Percentiles rank a stretch among this genome's conserved stretches.
These are phyloP conservation scores for Leptoteleia sp. DNA, from an alignment of 1,140 invertebrate species.

Conservation along the genomic window DNA sequence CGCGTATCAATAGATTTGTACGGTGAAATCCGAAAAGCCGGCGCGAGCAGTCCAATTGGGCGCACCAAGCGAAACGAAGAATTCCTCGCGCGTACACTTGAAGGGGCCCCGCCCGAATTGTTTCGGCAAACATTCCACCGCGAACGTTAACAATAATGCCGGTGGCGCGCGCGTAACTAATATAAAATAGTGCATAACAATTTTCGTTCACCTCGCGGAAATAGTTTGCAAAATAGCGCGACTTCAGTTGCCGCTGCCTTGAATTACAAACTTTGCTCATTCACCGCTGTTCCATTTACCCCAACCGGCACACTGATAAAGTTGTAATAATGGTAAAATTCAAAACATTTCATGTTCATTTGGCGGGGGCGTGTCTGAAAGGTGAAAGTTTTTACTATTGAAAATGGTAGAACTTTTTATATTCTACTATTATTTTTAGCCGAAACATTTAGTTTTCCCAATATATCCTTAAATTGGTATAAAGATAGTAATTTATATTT, in stretches of 20 bases:
- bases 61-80: slow-evolving; percentile 10
- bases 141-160: slow-evolving; percentile 8
- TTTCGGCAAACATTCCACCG: slow-evolving; percentile 15
- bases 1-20: slow-evolving; percentile 3
- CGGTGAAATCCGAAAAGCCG: not conserved
- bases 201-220: slow-evolving; percentile 2
- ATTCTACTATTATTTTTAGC: too few species aligned
- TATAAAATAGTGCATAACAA: slow-evolving; percentile 16
- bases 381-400: too few species aligned
- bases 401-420: too few species aligned
- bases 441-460: too few species aligned
- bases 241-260: not conserved
- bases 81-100: slow-evolving; percentile 18
- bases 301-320: too few species aligned
- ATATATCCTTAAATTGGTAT: too few species aligned
- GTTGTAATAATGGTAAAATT: too few species aligned
- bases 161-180: not conserved
- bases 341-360: too few species aligned
- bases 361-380: too few species aligned
- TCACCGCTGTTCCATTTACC: too few species aligned
- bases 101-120: slow-evolving; percentile 16
- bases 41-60: not conserved
- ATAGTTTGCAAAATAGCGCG: slow-evolving; percentile 8
- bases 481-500: too few species aligned
- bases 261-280: too few species aligned